Evolutionary conservation across 2,888 invertebrate genomes (phyloP).

Genomic region (Cryptocephalus primarius): DNA sequence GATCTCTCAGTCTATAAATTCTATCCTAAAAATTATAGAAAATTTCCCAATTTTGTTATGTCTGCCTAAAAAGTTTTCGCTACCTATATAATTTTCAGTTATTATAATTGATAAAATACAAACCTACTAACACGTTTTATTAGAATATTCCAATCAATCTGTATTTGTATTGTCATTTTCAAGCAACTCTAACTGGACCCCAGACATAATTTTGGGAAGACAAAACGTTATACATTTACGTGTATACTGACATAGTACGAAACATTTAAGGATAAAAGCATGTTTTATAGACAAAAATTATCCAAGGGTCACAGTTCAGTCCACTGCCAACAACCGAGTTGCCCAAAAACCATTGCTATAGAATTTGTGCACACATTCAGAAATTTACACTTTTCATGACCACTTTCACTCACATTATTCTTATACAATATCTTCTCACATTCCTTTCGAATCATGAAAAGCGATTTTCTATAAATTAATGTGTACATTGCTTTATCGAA

Average conservation of each 20-base stretch:
- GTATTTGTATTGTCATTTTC: conserved; percentile 20
- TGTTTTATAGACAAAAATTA: conserved; percentile 17
- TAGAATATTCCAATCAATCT: conserved; percentile 15
- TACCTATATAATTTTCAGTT: neutral
- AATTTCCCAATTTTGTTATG: too few relatives aligned
- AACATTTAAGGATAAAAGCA: conserved; percentile 13
- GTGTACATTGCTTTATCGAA: too few relatives aligned
- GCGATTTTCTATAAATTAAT: too few relatives aligned
- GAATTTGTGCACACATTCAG: conserved; percentile 15
- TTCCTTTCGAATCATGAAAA: too few relatives aligned
- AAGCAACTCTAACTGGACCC: conserved; percentile 20
- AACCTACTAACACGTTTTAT: conserved; percentile 11
- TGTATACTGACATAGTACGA: neutral
- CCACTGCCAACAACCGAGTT: conserved; percentile 13
- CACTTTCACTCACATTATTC: too few relatives aligned
- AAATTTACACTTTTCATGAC: too few relatives aligned
- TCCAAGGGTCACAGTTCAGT: conserved; percentile 17
- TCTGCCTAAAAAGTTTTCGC: neutral
- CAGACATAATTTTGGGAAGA: conserved; percentile 19
- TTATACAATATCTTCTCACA: too few relatives aligned
- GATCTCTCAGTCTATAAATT: too few relatives aligned
- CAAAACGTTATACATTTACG: conserved; percentile 2
- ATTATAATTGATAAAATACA: conserved; percentile 8
- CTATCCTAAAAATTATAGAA: too few relatives aligned
- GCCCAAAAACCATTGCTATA: conserved; percentile 12